Percentiles rank a stretch among this genome's conserved stretches.
These are phyloP conservation scores for Illadopsis cleaveri DNA, from an alignment of 2,113 vertebrate genomes.

Conservation along the genomic window DNA sequence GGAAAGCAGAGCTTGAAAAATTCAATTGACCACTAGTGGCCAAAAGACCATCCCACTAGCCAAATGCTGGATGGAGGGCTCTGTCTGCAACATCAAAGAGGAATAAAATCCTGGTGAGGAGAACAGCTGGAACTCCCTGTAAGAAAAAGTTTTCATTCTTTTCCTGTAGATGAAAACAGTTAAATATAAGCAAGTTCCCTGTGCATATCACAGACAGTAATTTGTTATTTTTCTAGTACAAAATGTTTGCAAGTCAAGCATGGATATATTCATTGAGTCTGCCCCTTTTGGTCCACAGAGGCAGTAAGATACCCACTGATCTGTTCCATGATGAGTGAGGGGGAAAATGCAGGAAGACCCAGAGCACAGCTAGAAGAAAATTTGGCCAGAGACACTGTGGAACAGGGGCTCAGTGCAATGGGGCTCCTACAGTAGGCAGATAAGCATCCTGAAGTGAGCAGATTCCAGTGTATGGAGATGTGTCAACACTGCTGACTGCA, in stretches of 20 bases:
- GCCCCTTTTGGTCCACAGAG: neutral
- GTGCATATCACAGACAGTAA: neutral
- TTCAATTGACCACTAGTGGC: neutral
- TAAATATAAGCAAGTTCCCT: neutral
- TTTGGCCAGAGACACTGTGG: neutral
- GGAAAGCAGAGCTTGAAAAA: neutral
- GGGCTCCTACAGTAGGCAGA: neutral
- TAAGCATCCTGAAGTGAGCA: neutral
- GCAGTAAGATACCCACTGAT: neutral
- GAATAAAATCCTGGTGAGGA: neutral
- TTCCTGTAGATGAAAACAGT: neutral
- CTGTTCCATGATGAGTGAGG: neutral
- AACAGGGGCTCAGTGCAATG: neutral
- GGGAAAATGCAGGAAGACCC: neutral
- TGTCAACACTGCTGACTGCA: neutral
- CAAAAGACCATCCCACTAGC: neutral
- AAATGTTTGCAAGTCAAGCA: neutral
- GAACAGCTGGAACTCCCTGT: neutral
- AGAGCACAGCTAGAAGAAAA: neutral
- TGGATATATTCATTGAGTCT: neutral
- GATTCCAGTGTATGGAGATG: neutral
- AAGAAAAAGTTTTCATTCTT: neutral
- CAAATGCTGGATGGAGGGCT: neutral
- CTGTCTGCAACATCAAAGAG: neutral
- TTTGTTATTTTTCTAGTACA: neutral